A percentile compares a stretch with the other conserved stretches of the same genome.
phyloP scores from a whole-genome alignment of 2,113 vertebrate genomes.

The Catharus minimus region DNA sequence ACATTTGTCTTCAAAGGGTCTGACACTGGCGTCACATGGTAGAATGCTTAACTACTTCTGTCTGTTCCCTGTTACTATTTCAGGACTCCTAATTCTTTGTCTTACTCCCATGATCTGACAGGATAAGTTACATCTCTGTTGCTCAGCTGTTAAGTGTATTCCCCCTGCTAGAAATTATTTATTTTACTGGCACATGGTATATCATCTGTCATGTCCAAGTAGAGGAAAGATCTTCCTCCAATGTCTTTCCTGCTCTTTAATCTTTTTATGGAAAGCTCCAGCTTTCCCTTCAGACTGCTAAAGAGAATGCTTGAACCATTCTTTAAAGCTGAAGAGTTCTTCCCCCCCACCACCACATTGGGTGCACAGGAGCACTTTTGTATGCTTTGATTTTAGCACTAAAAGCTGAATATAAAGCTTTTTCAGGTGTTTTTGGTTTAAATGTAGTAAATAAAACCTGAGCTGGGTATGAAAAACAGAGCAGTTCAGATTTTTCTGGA shows the following conservation, averaged over 20 bases:
- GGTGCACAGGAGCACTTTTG: background rate
- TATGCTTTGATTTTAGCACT: background rate
- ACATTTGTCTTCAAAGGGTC: constrained; percentile 4
- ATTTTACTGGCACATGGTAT: background rate
- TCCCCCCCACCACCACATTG: background rate
- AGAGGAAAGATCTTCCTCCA: background rate
- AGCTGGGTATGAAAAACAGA: background rate
- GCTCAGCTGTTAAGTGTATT: constrained; percentile 24
- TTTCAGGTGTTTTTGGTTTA: background rate
- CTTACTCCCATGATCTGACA: background rate
- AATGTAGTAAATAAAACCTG: background rate
- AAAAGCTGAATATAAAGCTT: background rate
- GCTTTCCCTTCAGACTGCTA: background rate
- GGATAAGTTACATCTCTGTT: constrained; percentile 21
- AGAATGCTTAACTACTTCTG: background rate
- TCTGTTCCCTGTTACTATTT: constrained; percentile 3
- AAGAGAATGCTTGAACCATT: background rate
- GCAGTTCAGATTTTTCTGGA: background rate
- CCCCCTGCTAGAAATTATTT: constrained; percentile 46
- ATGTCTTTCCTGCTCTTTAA: constrained; percentile 13
- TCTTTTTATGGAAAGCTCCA: background rate
- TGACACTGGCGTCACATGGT: background rate
- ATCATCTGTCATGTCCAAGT: constrained; percentile 27
- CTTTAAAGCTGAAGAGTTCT: background rate
- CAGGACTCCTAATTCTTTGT: background rate